A percentile compares a stretch with the other conserved stretches of the same genome.
Conservation (phyloP, 2,888 invertebrate species). For the Caenorhabditis wallacei region DNA sequence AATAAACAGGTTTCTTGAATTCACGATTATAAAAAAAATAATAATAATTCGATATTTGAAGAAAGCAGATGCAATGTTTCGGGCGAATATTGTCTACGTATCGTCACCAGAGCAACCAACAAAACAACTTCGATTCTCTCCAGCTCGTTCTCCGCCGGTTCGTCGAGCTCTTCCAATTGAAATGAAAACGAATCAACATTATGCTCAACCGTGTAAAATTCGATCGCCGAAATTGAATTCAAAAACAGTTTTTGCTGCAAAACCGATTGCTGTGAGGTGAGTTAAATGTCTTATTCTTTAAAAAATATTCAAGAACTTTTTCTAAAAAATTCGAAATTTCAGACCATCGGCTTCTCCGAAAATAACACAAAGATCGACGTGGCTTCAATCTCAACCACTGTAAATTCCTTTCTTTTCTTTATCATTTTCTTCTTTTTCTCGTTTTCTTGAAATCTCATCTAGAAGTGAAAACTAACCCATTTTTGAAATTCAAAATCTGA, state of each 20-base stretch:
- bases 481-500: slow-evolving; percentile 42
- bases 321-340: neutral
- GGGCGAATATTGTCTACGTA: slow-evolving; percentile 61
- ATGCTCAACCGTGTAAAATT: slow-evolving; percentile 54
- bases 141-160: slow-evolving; percentile 59
- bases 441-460: slow-evolving; percentile 32
- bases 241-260: slow-evolving; percentile 45
- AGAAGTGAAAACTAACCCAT: slow-evolving; percentile 8
- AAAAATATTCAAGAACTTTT: neutral
- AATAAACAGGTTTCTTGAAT: slow-evolving; percentile 31
- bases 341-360: slow-evolving; percentile 52
- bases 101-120: slow-evolving; percentile 39
- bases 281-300: neutral
- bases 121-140: slow-evolving; percentile 44
- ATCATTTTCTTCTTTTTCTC: slow-evolving; percentile 2
- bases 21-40: neutral
- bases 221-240: slow-evolving; percentile 54
- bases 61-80: slow-evolving; percentile 64
- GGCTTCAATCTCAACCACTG: slow-evolving; percentile 64
- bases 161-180: slow-evolving; percentile 45
- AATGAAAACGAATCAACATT: slow-evolving; percentile 26
- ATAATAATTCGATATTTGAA: slow-evolving; percentile 3
- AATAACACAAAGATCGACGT: slow-evolving; percentile 52
- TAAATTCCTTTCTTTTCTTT: slow-evolving; percentile 8
- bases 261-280: slow-evolving; percentile 49